These are phyloP conservation scores for Hyperoodon ampullatus DNA, from an alignment of 2,113 vertebrate genomes.

Conservation along the genomic window DNA sequence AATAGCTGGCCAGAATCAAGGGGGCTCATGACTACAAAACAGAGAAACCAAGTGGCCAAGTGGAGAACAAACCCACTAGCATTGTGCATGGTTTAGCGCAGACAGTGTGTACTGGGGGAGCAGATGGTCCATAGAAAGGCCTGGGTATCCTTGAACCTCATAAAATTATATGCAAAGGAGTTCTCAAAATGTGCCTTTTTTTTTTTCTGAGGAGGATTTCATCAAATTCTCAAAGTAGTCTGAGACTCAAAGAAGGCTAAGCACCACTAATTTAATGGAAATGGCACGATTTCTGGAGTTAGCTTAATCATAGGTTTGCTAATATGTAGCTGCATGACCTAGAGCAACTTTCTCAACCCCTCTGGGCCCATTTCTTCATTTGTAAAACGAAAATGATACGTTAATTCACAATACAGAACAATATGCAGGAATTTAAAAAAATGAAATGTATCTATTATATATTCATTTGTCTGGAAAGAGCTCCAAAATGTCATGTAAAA, in stretches of 20 bases:
- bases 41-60: background rate
- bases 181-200: conserved; percentile 6
- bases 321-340: background rate
- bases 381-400: background rate
- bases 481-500: background rate
- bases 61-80: background rate
- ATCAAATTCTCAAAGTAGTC: background rate
- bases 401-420: conserved; percentile 7
- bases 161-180: conserved; percentile 2
- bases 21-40: background rate
- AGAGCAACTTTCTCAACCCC: background rate
- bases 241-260: background rate
- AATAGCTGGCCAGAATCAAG: background rate
- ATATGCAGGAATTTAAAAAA: background rate
- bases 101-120: background rate
- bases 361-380: background rate
- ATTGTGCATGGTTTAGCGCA: background rate
- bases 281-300: background rate
- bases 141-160: background rate
- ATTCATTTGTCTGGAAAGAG: background rate
- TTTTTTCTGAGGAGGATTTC: conserved; percentile 3
- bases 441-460: background rate
- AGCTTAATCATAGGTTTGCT: conserved; percentile 19
- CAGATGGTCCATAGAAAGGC: background rate
- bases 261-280: background rate